Percentiles rank a stretch among this genome's conserved stretches.
Evolutionary conservation across 2,113 vertebrate genomes (phyloP).

Genomic region (Apeltes quadracus): DNA sequence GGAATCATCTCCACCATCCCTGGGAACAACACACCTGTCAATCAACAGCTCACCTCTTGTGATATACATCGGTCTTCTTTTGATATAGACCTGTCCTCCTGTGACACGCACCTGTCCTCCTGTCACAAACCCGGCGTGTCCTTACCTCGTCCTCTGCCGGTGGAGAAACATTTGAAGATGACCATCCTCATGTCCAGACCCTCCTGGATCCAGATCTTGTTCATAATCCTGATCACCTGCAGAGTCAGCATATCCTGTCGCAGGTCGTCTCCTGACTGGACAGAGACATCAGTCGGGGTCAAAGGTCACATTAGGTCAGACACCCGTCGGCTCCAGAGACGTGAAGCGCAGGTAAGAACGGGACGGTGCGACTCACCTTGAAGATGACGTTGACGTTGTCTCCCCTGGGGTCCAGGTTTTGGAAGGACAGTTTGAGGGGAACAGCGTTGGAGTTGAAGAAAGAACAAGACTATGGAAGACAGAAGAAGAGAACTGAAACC

Average conservation of each 20-base stretch:
- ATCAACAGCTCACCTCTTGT: not conserved
- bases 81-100: no score
- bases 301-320: slow-evolving; percentile 7
- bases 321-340: not conserved
- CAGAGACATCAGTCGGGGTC: not conserved
- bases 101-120: no score
- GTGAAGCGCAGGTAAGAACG: no score
- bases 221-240: slow-evolving; percentile 98
- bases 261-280: slow-evolving; percentile 93
- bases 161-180: slow-evolving; percentile 96
- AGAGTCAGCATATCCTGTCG: slow-evolving; percentile 98
- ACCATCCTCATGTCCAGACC: slow-evolving; percentile 99
- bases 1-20: slow-evolving; percentile 99
- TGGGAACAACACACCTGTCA: slow-evolving; percentile 47
- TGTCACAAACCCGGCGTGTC: not conserved
- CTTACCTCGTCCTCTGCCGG: slow-evolving; percentile 89
- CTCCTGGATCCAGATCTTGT: slow-evolving; percentile 98
- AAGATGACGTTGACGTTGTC: slow-evolving; percentile 95
- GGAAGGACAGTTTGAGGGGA: slow-evolving; percentile 94
- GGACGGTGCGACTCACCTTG: slow-evolving; percentile 81
- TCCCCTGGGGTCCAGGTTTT: slow-evolving; percentile 88
- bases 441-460: slow-evolving; percentile 98
- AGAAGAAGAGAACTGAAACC: not conserved
- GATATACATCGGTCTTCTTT: no score
- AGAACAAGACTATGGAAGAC: slow-evolving; percentile 86